A percentile compares a stretch with the other conserved stretches of the same genome.
Conservation (phyloP, 2,797 vertebrate genomes). For the Phrynocephalus vlangalii region DNA sequence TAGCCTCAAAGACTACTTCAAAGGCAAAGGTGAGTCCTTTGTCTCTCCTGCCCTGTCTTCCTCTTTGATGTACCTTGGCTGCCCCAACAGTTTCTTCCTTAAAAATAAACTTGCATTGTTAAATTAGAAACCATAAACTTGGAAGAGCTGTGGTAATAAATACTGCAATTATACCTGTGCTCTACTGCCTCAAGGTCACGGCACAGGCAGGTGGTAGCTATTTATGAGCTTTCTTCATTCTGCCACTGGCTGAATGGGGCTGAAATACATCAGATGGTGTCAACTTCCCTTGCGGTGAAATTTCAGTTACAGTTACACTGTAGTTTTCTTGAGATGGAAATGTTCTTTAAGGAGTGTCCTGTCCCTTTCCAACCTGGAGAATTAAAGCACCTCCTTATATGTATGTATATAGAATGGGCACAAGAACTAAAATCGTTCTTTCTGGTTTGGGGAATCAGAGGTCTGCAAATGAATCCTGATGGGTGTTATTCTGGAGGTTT, state of each 20-base stretch:
- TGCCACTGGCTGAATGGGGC: conserved; percentile 46
- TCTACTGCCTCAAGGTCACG: conserved; percentile 51
- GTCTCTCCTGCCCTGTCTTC: conserved; percentile 52
- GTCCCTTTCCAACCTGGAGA: not conserved
- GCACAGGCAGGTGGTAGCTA: conserved; percentile 56
- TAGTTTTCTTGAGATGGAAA: not conserved
- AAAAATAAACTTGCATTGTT: conserved; percentile 48
- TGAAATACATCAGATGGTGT: not conserved
- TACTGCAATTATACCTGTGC: conserved; percentile 59
- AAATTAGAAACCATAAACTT: conserved; percentile 69
- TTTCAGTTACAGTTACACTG: not conserved
- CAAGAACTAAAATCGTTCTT: not conserved
- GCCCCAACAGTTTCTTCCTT: conserved; percentile 41
- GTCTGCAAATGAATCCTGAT: not conserved
- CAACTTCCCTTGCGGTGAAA: conserved; percentile 47
- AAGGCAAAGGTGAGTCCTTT: conserved; percentile 63
- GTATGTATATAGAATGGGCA: not conserved
- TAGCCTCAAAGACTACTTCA: conserved; percentile 56
- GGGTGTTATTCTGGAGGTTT: too few relatives aligned
- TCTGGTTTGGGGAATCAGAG: not conserved
- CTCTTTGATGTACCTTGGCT: conserved; percentile 63
- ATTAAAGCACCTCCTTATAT: not conserved
- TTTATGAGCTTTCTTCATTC: conserved; percentile 44
- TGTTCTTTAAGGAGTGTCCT: not conserved
- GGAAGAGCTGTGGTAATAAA: conserved; percentile 65